These are phyloP conservation scores for Alexandromys fortis DNA, from an alignment of 2,113 vertebrate genomes.

Conservation along the genomic window DNA sequence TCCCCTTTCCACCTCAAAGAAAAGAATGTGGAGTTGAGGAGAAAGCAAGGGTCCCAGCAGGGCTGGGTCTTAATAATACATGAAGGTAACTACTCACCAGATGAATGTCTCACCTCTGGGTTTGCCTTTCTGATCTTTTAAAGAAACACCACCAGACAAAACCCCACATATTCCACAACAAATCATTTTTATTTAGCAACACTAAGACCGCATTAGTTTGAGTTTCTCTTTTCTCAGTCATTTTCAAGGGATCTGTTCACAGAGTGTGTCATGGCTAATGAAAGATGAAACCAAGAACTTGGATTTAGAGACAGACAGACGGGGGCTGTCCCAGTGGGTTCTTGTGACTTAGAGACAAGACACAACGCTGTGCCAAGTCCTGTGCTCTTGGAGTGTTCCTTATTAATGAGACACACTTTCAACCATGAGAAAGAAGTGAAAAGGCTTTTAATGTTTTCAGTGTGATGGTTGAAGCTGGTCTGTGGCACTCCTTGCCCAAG, in stretches of 20 bases:
- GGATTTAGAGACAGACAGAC: background rate
- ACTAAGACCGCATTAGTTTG: background rate
- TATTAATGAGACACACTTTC: background rate
- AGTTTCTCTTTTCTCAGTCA: background rate
- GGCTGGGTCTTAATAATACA: background rate
- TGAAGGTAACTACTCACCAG: background rate
- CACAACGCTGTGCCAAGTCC: background rate
- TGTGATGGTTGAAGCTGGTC: background rate
- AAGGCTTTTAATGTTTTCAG: background rate
- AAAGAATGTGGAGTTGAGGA: background rate
- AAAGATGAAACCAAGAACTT: background rate
- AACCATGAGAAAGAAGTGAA: background rate
- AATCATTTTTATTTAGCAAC: background rate
- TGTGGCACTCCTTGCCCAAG: background rate
- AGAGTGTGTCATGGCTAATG: too few species aligned
- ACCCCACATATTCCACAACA: background rate
- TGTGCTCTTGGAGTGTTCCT: background rate
- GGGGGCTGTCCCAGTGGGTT: background rate
- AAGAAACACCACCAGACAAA: constrained; percentile 17
- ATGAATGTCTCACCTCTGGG: background rate
- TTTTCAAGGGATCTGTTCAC: background rate
- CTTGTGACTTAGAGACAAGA: background rate
- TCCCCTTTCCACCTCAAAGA: background rate
- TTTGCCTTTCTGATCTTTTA: constrained; percentile 33
- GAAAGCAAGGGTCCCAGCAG: background rate